Evolutionary conservation across 2,797 vertebrate genomes (phyloP), one percentile per base, ranked within the genome.

Genomic region (Sebastes oblongus): DNA sequence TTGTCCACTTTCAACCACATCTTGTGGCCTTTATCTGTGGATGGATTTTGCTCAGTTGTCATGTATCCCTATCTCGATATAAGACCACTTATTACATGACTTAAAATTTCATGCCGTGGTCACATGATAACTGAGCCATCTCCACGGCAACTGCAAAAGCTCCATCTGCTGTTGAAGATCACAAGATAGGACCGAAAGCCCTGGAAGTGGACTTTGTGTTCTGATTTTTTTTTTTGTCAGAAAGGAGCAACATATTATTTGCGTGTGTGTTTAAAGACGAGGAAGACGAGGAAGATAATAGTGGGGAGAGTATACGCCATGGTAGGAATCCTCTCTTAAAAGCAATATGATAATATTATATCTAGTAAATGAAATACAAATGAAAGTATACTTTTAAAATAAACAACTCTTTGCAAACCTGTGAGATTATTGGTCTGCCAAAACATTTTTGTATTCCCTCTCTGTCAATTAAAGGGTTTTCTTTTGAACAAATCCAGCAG

Each of bases 401-500:
- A 18, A 5, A 8, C 5, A 65, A 25, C 1, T 59, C 0, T 73
- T 27, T 78, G 46, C 30, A 67, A 75, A 24, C 36, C 4, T 54
- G 29, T 71, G 29, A 32, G 12, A 72, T 62, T 83, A 62, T 46
- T 55, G 14, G 10, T 73, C 27, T 54, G 54, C n/a, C 29, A 61
- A 39, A 3, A 58, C 36, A 4, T 55, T 22, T 62, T 65, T 75
- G 65, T 72, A 24, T 67, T 34, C 2, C 32, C 10, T 71, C 54
- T 36, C 6, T 77, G 39, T 56, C 29, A 42, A 72, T 75, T 68
- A 74, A 79, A 81, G 20, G 16, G 14, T 71, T 72, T 81, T 18
- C 30, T 61, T 75, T 73, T 62, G 13, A 83, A 71, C 34, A 70
- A 80, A 77, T 75, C 20, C 55, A 16, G 16, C 16, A 10, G 16